These are phyloP conservation scores for Phalacrocorax brasilianus DNA, from an alignment of 2,113 vertebrate species.

Conservation along the genomic window DNA sequence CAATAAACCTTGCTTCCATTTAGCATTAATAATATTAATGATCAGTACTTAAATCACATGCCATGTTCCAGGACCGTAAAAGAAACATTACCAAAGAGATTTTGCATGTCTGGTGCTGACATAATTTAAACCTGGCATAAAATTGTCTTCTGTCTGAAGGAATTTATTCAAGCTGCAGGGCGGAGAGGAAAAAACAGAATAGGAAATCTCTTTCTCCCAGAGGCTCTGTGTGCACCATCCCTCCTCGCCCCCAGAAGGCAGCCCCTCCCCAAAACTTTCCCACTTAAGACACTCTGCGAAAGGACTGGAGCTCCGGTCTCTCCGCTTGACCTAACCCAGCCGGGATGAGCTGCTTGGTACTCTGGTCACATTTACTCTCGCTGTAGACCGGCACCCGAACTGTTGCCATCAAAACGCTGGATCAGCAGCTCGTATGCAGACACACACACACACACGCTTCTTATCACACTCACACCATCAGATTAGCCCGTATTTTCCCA, in stretches of 20 bases:
- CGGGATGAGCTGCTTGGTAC: background rate
- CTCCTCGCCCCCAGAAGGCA: background rate
- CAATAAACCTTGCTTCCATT: constrained; percentile 43
- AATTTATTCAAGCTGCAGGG: constrained; percentile 20
- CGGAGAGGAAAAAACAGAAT: background rate
- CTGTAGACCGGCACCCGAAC: background rate
- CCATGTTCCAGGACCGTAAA: background rate
- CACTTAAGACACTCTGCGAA: background rate
- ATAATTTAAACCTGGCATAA: constrained; percentile 41
- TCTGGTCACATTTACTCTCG: background rate
- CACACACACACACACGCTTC: background rate
- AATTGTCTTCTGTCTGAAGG: constrained; percentile 14
- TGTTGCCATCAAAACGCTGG: constrained; percentile 15
- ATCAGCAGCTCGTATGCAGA: constrained; percentile 5
- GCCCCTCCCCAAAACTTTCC: background rate
- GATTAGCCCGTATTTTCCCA: background rate
- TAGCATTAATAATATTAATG: constrained; percentile 45
- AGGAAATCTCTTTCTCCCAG: background rate
- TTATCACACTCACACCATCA: background rate
- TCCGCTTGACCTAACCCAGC: background rate
- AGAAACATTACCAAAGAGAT: constrained; percentile 20
- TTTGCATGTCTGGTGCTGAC: constrained; percentile 29
- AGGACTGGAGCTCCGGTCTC: background rate
- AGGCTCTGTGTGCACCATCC: background rate
- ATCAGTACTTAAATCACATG: background rate